Evolutionary conservation across 2,888 invertebrate genomes (phyloP).

Genomic region (Eudemis profundana): DNA sequence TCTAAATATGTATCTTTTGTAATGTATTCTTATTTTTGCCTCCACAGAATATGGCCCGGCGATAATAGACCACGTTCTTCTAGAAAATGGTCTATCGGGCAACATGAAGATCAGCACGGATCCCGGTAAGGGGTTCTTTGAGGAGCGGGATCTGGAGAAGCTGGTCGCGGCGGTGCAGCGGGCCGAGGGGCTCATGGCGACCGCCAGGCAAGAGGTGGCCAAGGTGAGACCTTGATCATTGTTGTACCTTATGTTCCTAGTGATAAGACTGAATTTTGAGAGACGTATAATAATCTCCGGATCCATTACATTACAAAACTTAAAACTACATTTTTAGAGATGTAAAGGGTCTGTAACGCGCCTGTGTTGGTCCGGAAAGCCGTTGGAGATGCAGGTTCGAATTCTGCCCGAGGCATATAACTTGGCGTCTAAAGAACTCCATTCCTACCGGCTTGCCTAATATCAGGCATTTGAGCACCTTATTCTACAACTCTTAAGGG

Average conservation of each 20-base stretch:
- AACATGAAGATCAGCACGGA: constrained; percentile 72
- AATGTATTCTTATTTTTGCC: not conserved
- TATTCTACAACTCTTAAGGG: too few species aligned
- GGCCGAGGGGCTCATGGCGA: constrained; percentile 87
- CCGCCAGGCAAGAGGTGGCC: constrained; percentile 80
- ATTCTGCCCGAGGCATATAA: too few species aligned
- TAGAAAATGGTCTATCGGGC: constrained; percentile 88
- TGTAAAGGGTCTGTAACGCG: too few species aligned
- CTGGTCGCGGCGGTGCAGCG: constrained; percentile 88
- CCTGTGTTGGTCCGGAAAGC: too few species aligned
- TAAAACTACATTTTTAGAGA: too few species aligned
- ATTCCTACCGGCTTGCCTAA: too few species aligned
- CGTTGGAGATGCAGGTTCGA: too few species aligned
- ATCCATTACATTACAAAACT: too few species aligned
- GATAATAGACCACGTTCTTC: constrained; percentile 95
- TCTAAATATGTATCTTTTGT: not conserved
- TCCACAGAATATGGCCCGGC: constrained; percentile 94
- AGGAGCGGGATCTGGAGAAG: constrained; percentile 86
- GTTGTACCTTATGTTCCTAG: not conserved
- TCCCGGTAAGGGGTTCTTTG: constrained; percentile 86
- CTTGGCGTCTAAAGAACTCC: too few species aligned
- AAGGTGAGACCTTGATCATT: constrained; percentile 78
- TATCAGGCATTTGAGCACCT: too few species aligned
- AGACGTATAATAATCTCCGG: not conserved
- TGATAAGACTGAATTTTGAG: not conserved